Evolutionary conservation across 2,888 invertebrate genomes (phyloP).

Genomic region (Heliconius cydno): DNA sequence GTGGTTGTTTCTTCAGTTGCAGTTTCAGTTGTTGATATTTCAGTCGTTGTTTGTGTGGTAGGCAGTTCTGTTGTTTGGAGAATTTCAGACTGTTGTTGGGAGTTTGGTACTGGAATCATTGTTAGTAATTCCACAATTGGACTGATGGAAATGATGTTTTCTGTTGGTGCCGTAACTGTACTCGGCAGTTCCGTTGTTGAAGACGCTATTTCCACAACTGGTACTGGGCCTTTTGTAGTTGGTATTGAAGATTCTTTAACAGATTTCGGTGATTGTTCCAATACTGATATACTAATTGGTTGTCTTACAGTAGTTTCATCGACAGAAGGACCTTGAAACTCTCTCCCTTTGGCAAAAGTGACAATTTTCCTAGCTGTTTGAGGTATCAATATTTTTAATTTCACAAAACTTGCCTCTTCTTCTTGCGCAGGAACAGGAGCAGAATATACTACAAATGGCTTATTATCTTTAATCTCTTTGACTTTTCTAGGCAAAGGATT

Average conservation of each 20-base stretch:
- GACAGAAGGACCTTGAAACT: slow-evolving; percentile 65
- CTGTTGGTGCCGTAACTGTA: slow-evolving; percentile 47
- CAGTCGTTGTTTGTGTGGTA: slow-evolving; percentile 48
- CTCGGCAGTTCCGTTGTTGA: slow-evolving; percentile 48
- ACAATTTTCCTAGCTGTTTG: slow-evolving; percentile 67
- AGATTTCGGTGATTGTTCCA: slow-evolving; percentile 46
- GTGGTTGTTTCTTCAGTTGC: slow-evolving; percentile 67
- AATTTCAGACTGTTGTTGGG: slow-evolving; percentile 21
- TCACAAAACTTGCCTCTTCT: slow-evolving; percentile 66
- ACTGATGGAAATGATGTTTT: slow-evolving; percentile 41
- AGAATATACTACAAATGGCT: slow-evolving; percentile 79
- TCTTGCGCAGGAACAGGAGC: slow-evolving; percentile 65
- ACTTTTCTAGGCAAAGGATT: slow-evolving; percentile 67
- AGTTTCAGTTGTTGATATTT: slow-evolving; percentile 45
- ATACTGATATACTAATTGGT: slow-evolving; percentile 61
- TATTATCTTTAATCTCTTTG: slow-evolving; percentile 56
- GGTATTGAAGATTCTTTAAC: slow-evolving; percentile 52
- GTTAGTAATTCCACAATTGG: slow-evolving; percentile 50
- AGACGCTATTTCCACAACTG: slow-evolving; percentile 55
- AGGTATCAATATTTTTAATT: slow-evolving; percentile 65
- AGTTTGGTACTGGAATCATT: slow-evolving; percentile 38
- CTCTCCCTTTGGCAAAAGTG: slow-evolving; percentile 73
- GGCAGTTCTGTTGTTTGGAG: slow-evolving; percentile 46
- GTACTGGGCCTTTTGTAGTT: slow-evolving; percentile 49
- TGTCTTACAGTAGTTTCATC: slow-evolving; percentile 61